phyloP scores from a whole-genome alignment of 2,888 invertebrate species.

The Nomada ruficornis region DNA sequence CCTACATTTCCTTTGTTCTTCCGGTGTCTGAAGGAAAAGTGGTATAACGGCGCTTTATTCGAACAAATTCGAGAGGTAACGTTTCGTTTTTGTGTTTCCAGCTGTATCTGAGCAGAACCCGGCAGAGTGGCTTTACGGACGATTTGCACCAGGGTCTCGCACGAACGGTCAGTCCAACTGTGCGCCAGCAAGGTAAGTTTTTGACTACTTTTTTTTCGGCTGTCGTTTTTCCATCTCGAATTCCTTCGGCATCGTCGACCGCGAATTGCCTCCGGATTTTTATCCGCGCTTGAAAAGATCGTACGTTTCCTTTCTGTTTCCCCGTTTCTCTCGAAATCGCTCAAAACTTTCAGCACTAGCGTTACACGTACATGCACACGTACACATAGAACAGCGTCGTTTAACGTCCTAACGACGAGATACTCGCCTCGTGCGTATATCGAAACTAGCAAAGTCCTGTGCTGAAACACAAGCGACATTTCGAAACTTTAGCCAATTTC shows the following conservation, averaged over 20 bases:
- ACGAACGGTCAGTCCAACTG: conserved; percentile 77
- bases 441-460: conserved; percentile 21
- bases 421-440: conserved; percentile 47
- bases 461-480: conserved; percentile 35
- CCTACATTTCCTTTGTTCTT: no score
- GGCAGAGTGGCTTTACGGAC: conserved; percentile 74
- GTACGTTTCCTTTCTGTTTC: conserved; percentile 21
- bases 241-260: conserved; percentile 41
- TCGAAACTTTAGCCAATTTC: conserved; percentile 45
- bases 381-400: conserved; percentile 45
- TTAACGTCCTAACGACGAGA: conserved; percentile 63
- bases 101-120: conserved; percentile 81
- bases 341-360: conserved; percentile 45
- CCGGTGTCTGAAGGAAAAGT: no score
- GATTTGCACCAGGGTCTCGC: conserved; percentile 75
- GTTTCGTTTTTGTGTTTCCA: conserved; percentile 65
- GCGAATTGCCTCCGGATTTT: conserved; percentile 44
- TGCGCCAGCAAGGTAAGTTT: conserved; percentile 81
- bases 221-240: conserved; percentile 6
- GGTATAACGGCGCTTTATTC: neutral
- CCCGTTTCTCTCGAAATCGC: conserved; percentile 30
- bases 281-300: conserved; percentile 24
- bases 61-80: neutral
- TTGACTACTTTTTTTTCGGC: neutral
- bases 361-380: neutral